Conservation (phyloP, 30 jellyfish, hydroid and myxozoan species). For the Aurelia sp. region DNA sequence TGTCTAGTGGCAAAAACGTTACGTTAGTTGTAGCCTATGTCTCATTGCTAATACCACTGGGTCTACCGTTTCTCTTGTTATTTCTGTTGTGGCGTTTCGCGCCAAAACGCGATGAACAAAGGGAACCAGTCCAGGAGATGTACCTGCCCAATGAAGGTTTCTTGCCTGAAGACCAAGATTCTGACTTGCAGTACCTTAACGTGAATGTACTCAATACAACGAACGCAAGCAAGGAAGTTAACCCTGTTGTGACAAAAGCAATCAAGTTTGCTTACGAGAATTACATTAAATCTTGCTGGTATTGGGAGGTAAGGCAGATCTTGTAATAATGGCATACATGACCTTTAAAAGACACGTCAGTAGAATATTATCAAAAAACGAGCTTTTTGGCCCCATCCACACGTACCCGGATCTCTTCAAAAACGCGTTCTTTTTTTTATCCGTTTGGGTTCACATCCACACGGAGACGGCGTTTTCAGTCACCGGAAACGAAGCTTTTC, state of each 20-base stretch:
- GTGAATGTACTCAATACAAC: neutral
- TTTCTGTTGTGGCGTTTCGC: neutral
- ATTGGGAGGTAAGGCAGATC: constrained; percentile 34
- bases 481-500: too few relatives aligned
- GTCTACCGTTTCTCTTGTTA: constrained; percentile 26
- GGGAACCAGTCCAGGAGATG: too few relatives aligned
- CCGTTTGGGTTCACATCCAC: too few relatives aligned
- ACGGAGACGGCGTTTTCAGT: too few relatives aligned
- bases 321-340: too few relatives aligned
- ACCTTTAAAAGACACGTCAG: too few relatives aligned
- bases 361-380: too few relatives aligned
- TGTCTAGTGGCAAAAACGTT: neutral
- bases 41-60: constrained; percentile 25
- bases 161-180: neutral
- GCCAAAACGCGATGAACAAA: neutral
- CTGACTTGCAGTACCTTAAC: neutral
- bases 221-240: neutral
- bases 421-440: too few relatives aligned
- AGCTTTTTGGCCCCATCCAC: too few relatives aligned
- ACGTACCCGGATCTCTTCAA: too few relatives aligned
- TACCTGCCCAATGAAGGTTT: neutral
- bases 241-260: neutral
- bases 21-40: constrained; percentile 21
- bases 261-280: constrained; percentile 51
- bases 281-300: constrained; percentile 39